Conservation (phyloP, 2,888 invertebrate genomes). For the Leucophora obtusa region DNA sequence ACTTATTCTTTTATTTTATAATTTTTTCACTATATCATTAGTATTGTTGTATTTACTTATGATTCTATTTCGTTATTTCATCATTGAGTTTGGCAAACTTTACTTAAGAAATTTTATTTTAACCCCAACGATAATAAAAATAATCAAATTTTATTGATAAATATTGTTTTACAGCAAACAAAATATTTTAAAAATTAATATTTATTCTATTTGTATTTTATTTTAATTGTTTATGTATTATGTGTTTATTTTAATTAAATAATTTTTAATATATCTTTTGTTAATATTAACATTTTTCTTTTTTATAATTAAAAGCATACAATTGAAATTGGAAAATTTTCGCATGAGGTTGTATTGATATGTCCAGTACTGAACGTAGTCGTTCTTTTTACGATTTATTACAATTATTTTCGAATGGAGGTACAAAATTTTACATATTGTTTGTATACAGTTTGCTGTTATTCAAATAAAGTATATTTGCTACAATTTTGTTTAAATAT, state of each 20-base stretch:
- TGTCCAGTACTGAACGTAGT: conserved; percentile 47
- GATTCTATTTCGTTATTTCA: not conserved
- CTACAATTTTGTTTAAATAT: conserved; percentile 11
- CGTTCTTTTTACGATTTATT: conserved; percentile 61
- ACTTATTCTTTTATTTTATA: too few relatives aligned
- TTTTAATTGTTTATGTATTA: not conserved
- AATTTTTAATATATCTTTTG: not conserved
- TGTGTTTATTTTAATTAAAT: not conserved
- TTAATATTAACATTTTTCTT: too few relatives aligned
- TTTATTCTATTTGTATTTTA: not conserved
- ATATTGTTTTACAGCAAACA: not conserved
- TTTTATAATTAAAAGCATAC: not conserved
- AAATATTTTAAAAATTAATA: not conserved
- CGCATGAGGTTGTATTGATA: conserved; percentile 13
- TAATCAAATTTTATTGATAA: not conserved
- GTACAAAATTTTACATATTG: conserved; percentile 22
- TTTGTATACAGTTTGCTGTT: not conserved
- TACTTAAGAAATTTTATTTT: not conserved
- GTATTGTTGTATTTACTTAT: too few relatives aligned
- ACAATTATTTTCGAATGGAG: conserved; percentile 59
- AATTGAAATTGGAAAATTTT: conserved; percentile 9
- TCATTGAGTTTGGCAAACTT: not conserved
- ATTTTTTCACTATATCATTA: not conserved
- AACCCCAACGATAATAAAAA: not conserved
- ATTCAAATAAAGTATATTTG: not conserved